Conservation (phyloP, 2,113 vertebrate species). For the Bucco capensis region DNA sequence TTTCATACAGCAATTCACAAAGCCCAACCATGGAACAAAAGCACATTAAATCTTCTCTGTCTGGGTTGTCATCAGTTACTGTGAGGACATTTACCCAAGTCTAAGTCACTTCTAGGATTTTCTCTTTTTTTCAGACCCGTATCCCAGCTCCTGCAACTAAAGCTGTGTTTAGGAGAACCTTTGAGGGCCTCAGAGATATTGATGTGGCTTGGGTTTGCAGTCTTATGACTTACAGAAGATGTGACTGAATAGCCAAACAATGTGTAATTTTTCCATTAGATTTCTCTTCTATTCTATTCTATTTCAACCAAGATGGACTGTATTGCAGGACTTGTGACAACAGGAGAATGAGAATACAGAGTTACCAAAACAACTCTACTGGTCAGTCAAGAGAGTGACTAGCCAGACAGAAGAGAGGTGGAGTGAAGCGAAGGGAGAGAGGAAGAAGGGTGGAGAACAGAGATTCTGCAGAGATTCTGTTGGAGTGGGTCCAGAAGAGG, state of each 20-base stretch:
- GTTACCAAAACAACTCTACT: background rate
- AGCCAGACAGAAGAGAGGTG: background rate
- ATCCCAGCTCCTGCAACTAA: background rate
- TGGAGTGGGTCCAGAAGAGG: too few relatives aligned
- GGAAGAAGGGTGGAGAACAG: background rate
- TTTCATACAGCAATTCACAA: background rate
- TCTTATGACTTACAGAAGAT: background rate
- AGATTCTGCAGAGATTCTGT: too few relatives aligned
- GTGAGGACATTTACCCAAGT: background rate
- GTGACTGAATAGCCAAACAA: background rate
- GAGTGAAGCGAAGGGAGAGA: background rate
- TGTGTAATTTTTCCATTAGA: background rate
- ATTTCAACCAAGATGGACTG: background rate
- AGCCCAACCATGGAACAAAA: background rate
- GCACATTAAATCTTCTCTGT: background rate
- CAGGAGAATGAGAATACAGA: background rate
- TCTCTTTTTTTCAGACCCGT: background rate
- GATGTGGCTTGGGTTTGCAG: background rate
- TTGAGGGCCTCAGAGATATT: background rate
- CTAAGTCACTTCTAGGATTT: background rate
- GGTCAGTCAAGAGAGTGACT: background rate
- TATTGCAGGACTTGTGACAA: background rate
- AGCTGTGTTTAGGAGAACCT: background rate
- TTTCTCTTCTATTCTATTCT: background rate
- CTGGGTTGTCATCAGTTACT: background rate